phyloP scores from a whole-genome alignment of 2,113 vertebrate genomes.

The Mormyrus iriodes region DNA sequence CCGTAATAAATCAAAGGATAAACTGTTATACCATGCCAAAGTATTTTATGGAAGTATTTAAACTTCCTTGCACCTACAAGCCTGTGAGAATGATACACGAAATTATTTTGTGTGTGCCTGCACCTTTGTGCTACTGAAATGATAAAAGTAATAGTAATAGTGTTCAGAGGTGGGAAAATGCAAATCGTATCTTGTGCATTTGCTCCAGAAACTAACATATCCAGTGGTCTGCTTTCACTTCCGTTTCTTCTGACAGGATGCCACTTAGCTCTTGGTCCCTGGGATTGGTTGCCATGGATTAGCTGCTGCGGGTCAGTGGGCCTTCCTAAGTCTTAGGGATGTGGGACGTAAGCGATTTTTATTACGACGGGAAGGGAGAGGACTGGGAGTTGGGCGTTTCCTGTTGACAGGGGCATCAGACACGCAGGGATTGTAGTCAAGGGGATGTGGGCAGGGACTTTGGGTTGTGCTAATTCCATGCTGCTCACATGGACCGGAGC shows the following conservation, averaged over 20 bases:
- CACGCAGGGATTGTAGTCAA: too few species aligned
- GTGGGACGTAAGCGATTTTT: not conserved
- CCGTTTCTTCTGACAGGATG: not conserved
- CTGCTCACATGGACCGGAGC: not conserved
- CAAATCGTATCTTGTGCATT: not conserved
- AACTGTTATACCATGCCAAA: not conserved
- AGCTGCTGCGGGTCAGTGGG: not conserved
- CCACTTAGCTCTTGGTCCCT: not conserved
- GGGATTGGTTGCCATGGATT: not conserved
- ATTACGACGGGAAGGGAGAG: not conserved
- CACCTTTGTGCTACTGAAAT: not conserved
- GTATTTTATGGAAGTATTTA: not conserved
- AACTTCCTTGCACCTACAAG: not conserved
- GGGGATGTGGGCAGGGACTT: not conserved
- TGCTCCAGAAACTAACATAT: not conserved
- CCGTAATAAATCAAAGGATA: not conserved
- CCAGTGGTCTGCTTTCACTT: not conserved
- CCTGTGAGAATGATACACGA: not conserved
- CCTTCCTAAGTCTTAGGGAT: not conserved
- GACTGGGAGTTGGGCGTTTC: not conserved
- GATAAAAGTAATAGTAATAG: not conserved
- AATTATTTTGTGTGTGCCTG: not conserved
- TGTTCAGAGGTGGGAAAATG: not conserved
- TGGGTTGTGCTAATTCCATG: not conserved
- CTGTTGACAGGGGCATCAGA: not conserved